These are phyloP conservation scores for Bombylius discolor DNA, from an alignment of 2,888 invertebrate genomes.

Conservation along the genomic window DNA sequence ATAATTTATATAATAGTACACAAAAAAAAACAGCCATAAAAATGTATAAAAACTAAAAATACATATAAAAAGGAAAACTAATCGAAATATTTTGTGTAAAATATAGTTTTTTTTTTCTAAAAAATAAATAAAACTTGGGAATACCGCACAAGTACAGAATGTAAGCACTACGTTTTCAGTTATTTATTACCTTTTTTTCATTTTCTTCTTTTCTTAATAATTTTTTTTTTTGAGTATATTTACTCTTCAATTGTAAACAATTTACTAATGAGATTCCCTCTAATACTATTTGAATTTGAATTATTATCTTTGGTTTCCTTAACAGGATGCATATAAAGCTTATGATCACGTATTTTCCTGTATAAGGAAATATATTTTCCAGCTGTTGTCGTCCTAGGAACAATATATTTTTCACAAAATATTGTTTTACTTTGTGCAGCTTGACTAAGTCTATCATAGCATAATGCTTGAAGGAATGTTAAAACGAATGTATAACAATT, in stretches of 20 bases:
- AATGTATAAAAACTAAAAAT: too few species aligned
- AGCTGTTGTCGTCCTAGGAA: slow-evolving; percentile 67
- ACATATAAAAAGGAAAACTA: too few species aligned
- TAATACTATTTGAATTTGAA: not conserved
- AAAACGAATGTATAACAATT: slow-evolving; percentile 83
- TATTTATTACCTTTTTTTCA: too few species aligned
- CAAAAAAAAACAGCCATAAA: too few species aligned
- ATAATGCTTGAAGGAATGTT: slow-evolving; percentile 59
- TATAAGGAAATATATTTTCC: slow-evolving; percentile 76
- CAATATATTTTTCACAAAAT: slow-evolving; percentile 70
- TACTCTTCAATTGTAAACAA: slow-evolving; percentile 12
- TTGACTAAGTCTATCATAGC: slow-evolving; percentile 55
- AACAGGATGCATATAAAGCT: slow-evolving; percentile 40
- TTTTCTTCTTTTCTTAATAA: too few species aligned
- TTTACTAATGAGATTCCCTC: slow-evolving; percentile 6
- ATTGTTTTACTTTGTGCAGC: slow-evolving; percentile 49
- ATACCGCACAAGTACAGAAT: too few species aligned
- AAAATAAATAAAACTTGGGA: too few species aligned
- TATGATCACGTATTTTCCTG: slow-evolving; percentile 49
- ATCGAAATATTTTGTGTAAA: too few species aligned
- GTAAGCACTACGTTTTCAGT: too few species aligned
- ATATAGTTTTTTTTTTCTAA: too few species aligned
- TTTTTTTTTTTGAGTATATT: not conserved
- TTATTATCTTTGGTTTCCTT: slow-evolving; percentile 6
- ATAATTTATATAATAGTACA: too few species aligned